Conservation (phyloP, 2,888 invertebrate genomes). For the Polyploca ridens region DNA sequence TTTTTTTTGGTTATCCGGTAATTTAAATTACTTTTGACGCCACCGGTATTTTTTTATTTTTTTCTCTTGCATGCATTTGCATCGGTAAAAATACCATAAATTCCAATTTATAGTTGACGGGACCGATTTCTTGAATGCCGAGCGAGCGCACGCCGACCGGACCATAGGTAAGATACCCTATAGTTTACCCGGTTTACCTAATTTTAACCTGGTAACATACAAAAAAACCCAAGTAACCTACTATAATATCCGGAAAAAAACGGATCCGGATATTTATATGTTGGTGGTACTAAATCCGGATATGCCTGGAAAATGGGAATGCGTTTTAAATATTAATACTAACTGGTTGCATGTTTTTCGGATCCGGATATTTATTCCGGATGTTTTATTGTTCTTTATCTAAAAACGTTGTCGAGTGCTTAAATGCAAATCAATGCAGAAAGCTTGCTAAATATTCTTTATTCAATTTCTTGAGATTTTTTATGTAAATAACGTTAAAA, state of each 20-base stretch:
- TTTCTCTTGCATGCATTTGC: conserved; percentile 10
- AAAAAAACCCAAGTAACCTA: neutral
- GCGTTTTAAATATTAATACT: neutral
- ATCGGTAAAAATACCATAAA: neutral
- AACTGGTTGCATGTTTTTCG: neutral
- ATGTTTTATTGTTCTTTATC: neutral
- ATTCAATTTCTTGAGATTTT: neutral
- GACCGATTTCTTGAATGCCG: conserved; percentile 76
- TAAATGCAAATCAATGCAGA: no score
- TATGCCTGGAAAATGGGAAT: neutral
- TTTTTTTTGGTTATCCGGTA: neutral
- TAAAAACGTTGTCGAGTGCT: neutral
- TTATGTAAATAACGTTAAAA: no score
- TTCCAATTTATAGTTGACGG: conserved; percentile 61
- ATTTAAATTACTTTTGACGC: neutral
- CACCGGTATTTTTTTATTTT: conserved; percentile 27
- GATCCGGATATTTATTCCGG: neutral
- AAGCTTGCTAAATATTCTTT: neutral
- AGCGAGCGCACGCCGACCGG: conserved; percentile 71
- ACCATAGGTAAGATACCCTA: conserved; percentile 66
- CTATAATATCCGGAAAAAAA: neutral
- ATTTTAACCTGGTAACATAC: neutral
- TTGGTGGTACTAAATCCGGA: neutral
- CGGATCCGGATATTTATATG: neutral
- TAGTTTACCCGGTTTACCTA: neutral